Conservation (phyloP, 2,797 vertebrate genomes). For the Vultur gryphus region DNA sequence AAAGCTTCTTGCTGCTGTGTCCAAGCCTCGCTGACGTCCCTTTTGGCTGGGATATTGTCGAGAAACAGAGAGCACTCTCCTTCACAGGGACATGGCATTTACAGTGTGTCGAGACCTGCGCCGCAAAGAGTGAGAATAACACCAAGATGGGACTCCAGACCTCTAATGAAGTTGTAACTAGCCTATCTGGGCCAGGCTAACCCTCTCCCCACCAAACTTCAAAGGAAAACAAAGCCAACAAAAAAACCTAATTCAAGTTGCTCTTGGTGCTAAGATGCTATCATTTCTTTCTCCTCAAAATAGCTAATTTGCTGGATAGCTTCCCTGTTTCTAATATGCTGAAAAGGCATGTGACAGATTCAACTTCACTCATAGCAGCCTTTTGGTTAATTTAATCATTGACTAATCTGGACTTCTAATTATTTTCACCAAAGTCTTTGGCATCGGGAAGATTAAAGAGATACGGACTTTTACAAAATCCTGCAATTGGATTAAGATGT, state of each 20-base stretch:
- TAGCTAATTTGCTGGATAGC: background rate
- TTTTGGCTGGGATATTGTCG: background rate
- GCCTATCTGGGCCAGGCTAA: background rate
- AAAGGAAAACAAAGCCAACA: background rate
- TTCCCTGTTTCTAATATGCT: background rate
- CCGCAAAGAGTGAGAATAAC: background rate
- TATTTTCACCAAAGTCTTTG: background rate
- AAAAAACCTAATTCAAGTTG: background rate
- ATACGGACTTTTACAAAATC: background rate
- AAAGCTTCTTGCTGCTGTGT: background rate
- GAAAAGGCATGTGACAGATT: background rate
- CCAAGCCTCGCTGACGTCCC: background rate
- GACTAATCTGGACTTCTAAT: background rate
- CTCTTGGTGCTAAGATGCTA: background rate
- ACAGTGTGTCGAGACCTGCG: background rate
- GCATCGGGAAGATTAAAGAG: background rate
- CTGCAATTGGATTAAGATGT: background rate
- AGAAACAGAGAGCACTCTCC: background rate
- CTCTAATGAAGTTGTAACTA: no score
- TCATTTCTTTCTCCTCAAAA: background rate
- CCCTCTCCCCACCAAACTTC: no score
- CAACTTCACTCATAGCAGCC: background rate
- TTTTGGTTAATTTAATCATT: background rate
- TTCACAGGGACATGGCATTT: background rate
- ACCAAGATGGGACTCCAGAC: background rate